These are phyloP conservation scores for Acanthornis magna DNA, from an alignment of 2,797 vertebrate species.

Conservation along the genomic window DNA sequence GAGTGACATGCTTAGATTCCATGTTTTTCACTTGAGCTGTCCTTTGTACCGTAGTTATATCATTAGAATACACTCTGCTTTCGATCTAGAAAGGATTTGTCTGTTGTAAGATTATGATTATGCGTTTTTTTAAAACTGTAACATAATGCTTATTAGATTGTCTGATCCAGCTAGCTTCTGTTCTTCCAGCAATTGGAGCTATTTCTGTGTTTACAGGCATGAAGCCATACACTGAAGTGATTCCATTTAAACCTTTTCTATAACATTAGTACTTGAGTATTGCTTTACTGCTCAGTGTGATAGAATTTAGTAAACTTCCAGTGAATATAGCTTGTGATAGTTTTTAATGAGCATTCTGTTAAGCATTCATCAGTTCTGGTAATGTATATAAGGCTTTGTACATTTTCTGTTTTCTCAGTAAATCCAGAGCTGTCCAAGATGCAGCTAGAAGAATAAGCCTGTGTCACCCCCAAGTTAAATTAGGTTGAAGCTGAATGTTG, in stretches of 20 bases:
- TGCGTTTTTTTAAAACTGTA: not conserved
- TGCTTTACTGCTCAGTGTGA: not conserved
- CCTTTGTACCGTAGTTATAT: not conserved
- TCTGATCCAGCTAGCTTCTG: not conserved
- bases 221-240: not conserved
- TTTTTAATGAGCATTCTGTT: not conserved
- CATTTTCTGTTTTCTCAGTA: not conserved
- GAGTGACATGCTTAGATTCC: not conserved
- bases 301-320: not conserved
- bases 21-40: not conserved
- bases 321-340: not conserved
- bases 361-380: not conserved
- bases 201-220: slow-evolving; percentile 17
- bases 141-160: not conserved
- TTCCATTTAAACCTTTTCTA: not conserved
- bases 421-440: not conserved
- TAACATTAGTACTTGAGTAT: not conserved
- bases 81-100: not conserved
- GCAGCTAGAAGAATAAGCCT: not conserved
- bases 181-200: slow-evolving; percentile 9
- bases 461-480: not conserved
- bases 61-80: not conserved
- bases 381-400: not conserved
- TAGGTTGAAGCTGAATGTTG: not conserved
- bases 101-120: not conserved